phyloP scores from a whole-genome alignment of 2,888 invertebrate genomes.

The Yponomeuta plumbellus region DNA sequence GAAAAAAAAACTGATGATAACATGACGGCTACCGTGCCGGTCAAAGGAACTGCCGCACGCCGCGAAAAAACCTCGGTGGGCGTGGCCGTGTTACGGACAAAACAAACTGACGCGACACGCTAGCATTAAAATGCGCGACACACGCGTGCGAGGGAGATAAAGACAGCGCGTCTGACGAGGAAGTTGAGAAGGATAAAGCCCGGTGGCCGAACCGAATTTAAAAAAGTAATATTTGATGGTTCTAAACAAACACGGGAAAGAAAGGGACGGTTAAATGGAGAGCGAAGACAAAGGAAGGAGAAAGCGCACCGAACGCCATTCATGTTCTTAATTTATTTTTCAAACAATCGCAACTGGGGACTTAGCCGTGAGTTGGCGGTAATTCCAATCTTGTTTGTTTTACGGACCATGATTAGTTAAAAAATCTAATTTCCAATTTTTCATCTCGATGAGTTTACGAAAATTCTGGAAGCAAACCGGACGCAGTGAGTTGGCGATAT shows the following conservation, averaged over 20 bases:
- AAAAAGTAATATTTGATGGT: slow-evolving; percentile 49
- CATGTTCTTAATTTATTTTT: slow-evolving; percentile 14
- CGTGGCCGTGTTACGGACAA: slow-evolving; percentile 72
- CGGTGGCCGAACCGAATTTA: slow-evolving; percentile 65
- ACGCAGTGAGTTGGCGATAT: slow-evolving; percentile 53
- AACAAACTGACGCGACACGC: slow-evolving; percentile 55
- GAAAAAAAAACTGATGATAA: slow-evolving; percentile 62
- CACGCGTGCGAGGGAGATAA: slow-evolving; percentile 47
- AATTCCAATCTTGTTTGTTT: slow-evolving; percentile 41
- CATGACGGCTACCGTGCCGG: slow-evolving; percentile 72
- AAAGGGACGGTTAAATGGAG: slow-evolving; percentile 67
- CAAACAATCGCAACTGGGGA: slow-evolving; percentile 40
- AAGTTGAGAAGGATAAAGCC: slow-evolving; percentile 44
- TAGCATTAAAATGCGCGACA: slow-evolving; percentile 27
- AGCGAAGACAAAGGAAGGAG: slow-evolving; percentile 8
- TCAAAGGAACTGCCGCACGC: slow-evolving; percentile 45
- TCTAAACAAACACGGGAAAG: slow-evolving; percentile 75
- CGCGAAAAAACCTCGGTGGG: slow-evolving; percentile 41
- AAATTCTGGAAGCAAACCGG: slow-evolving; percentile 49
- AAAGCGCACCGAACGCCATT: slow-evolving; percentile 11
- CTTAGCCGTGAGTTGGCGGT: slow-evolving; percentile 54
- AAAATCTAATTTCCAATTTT: slow-evolving; percentile 55
- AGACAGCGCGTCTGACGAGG: slow-evolving; percentile 22
- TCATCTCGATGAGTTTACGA: slow-evolving; percentile 54
- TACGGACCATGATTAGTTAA: slow-evolving; percentile 40